Evolutionary conservation across 2,797 vertebrate species (phyloP), one percentile per base, ranked within the genome.

Genomic region (Adelosebastes latens): DNA sequence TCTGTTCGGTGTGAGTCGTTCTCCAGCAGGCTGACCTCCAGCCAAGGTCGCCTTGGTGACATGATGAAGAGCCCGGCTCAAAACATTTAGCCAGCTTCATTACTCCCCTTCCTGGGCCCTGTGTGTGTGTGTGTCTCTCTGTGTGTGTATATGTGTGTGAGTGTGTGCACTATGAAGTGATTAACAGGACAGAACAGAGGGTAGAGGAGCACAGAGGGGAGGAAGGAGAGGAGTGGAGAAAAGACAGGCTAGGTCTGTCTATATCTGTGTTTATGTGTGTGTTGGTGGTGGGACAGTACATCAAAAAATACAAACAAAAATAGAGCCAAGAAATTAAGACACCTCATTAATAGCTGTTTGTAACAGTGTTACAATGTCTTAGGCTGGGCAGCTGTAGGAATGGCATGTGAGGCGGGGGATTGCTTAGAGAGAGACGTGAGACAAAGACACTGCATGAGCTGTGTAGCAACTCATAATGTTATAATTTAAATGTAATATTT

Each of bases 31-130:
- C 78, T 85, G 87, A 93, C 86, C 89, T 87, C 42, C 58, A 85
- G 86, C 88, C 91, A 92, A 93, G 88, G 91, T 92, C 80, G 36
- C 63, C 20, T 14, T 58, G 81, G 86, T 77, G 89, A 92, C 88
- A 89, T 92, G 93, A 94, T 92, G 87, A 91, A 94, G 82, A 85
- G 88, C 69, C 71, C 2, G 25, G 81, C 87, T 79, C 69, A 87
- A 87, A 89, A 92, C 86, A 84, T 92, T 92, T 86, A 91, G 84
- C 88, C 75, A 58, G 83, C 88, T 85, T 92, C 89, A 94, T 93
- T 90, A 89, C 88, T 88, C 74, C 69, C 69, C 13, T 81, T 82
- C 72, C 59, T 60, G 18, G 14, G 68, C 46, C 13, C 10, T 8
- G 18, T 42, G 36, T 18, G 36, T 42, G 2, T 13, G 60, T 65